Evolutionary conservation across 2,888 invertebrate genomes (phyloP).

Genomic region (Drosophila meridiana): DNA sequence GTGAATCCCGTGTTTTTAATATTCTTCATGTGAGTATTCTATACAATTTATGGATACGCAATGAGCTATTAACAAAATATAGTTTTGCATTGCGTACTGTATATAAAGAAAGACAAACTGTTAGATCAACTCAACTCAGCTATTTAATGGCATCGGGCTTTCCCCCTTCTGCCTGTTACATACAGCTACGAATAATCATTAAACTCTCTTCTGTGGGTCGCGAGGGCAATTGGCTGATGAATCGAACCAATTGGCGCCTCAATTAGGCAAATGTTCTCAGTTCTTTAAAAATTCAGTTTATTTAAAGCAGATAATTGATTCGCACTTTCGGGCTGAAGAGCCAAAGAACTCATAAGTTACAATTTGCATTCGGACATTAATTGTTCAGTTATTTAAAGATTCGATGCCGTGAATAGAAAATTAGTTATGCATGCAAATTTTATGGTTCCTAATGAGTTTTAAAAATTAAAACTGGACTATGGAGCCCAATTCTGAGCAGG

Average conservation of each 20-base stretch:
- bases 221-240: constrained; percentile 26
- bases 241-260: constrained; percentile 36
- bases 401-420: constrained; percentile 25
- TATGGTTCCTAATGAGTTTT: not conserved
- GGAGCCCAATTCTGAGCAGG: not conserved
- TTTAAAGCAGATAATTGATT: constrained; percentile 35
- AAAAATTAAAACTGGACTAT: not conserved
- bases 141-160: not conserved
- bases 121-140: too few species aligned
- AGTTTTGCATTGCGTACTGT: not conserved
- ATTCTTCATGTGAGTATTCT: too few species aligned
- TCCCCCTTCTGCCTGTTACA: not conserved
- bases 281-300: constrained; percentile 12
- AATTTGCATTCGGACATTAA: constrained; percentile 63
- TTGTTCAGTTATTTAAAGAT: constrained; percentile 52
- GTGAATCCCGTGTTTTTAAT: too few species aligned
- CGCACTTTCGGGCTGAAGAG: constrained; percentile 13
- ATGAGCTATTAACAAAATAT: too few species aligned
- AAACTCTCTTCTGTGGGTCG: not conserved
- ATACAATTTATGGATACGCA: too few species aligned
- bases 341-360: constrained; percentile 36
- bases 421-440: constrained; percentile 29
- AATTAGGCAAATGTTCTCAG: constrained; percentile 42
- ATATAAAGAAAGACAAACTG: not conserved
- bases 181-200: not conserved